Evolutionary conservation across 2,113 vertebrate genomes (phyloP).

Genomic region (Pleuronectes platessa): DNA sequence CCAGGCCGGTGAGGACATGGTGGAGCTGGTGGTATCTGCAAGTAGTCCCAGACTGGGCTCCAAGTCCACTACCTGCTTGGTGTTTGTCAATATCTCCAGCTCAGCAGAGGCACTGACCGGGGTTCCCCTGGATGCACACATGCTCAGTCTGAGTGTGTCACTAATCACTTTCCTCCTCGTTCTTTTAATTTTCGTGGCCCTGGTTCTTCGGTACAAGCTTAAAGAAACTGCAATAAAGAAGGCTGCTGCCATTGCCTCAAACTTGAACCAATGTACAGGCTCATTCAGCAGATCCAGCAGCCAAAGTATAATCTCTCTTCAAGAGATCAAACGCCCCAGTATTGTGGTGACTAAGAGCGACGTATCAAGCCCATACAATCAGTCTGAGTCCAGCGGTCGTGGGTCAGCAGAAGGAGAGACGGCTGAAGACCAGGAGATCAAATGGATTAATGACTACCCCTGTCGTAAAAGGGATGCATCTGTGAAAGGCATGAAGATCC

Average conservation of each 20-base stretch:
- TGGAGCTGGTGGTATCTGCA: slow-evolving; percentile 86
- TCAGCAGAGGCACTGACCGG: slow-evolving; percentile 70
- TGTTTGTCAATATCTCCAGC: slow-evolving; percentile 87
- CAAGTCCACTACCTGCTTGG: slow-evolving; percentile 83
- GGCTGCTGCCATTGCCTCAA: slow-evolving; percentile 59
- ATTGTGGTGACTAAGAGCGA: slow-evolving; percentile 74
- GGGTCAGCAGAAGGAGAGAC: slow-evolving; percentile 89
- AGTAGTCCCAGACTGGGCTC: slow-evolving; percentile 87
- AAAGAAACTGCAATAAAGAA: slow-evolving; percentile 79
- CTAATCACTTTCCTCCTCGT: slow-evolving; percentile 84
- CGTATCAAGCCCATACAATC: slow-evolving; percentile 65
- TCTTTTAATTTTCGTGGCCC: slow-evolving; percentile 72
- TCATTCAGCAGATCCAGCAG: slow-evolving; percentile 46
- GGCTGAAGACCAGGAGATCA: slow-evolving; percentile 92
- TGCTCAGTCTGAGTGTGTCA: slow-evolving; percentile 80
- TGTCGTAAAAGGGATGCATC: slow-evolving; percentile 75
- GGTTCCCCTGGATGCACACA: slow-evolving; percentile 73
- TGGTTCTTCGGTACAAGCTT: slow-evolving; percentile 83
- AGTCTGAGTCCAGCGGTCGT: slow-evolving; percentile 85
- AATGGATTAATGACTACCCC: slow-evolving; percentile 86
- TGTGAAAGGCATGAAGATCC: slow-evolving; percentile 66
- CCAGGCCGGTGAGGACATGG: slow-evolving; percentile 60
- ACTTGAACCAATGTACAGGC: slow-evolving; percentile 46
- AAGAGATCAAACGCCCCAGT: slow-evolving; percentile 78
- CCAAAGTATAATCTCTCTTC: slow-evolving; percentile 57